These are phyloP conservation scores for Pomatorhinus ruficollis DNA, from an alignment of 2,113 vertebrate species.

Conservation along the genomic window DNA sequence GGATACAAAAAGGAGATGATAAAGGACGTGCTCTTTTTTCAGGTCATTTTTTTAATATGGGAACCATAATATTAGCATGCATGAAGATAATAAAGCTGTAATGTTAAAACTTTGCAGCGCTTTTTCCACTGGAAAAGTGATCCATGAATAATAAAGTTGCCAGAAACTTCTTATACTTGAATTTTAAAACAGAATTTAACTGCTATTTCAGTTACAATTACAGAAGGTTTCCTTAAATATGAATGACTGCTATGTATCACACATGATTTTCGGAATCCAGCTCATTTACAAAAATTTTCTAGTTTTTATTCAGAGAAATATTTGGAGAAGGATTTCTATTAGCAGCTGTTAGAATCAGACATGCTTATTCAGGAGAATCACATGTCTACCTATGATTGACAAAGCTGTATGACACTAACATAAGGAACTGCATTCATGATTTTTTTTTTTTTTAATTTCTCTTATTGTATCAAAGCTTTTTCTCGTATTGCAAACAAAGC, in stretches of 20 bases:
- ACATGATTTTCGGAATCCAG: neutral
- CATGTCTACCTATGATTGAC: rapidly evolving
- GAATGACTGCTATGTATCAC: neutral
- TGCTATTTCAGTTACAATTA: neutral
- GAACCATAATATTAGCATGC: neutral
- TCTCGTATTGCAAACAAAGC: too few species aligned
- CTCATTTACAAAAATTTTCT: neutral
- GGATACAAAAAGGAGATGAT: neutral
- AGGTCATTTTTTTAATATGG: neutral
- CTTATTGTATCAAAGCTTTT: rapidly evolving
- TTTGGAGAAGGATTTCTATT: neutral
- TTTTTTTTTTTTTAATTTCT: neutral
- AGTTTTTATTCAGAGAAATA: neutral
- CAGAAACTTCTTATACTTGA: neutral
- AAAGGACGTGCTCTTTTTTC: neutral
- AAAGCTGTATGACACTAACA: neutral
- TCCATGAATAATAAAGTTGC: neutral
- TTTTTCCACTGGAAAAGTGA: neutral
- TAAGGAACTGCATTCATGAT: neutral
- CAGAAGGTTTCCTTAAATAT: neutral
- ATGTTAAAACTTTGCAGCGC: neutral
- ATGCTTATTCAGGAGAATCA: rapidly evolving
- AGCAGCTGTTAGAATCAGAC: neutral
- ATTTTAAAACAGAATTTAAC: neutral
- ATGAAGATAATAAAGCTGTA: neutral